Conservation (phyloP, 2,797 vertebrate species). For the Hylomyscus alleni region DNA sequence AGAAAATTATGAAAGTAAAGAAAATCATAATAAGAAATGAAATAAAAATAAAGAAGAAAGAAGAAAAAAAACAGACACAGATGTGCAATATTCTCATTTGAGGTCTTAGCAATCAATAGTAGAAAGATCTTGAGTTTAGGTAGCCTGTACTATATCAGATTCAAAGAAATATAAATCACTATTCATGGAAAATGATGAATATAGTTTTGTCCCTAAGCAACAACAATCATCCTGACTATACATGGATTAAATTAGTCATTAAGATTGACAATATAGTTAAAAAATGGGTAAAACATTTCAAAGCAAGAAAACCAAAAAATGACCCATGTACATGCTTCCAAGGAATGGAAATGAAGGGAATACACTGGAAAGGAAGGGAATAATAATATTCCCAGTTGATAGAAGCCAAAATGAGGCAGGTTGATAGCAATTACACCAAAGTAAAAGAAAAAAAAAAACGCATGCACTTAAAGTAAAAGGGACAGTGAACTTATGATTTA, state of each 20-base stretch:
- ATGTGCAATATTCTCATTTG: not conserved
- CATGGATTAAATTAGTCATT: not conserved
- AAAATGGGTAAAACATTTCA: not conserved
- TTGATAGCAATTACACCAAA: not conserved
- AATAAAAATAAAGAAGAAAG: not conserved
- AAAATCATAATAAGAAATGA: not conserved
- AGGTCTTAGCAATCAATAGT: not conserved
- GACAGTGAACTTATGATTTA: not conserved
- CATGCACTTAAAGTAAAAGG: not conserved
- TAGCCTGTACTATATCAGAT: not conserved
- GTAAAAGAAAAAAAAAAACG: not conserved
- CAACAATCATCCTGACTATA: not conserved
- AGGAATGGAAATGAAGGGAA: not conserved
- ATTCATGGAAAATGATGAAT: too few relatives aligned
- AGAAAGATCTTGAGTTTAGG: not conserved
- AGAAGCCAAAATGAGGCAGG: not conserved
- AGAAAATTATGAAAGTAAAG: not conserved
- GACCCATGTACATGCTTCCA: not conserved
- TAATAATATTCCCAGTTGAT: not conserved
- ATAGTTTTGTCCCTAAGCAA: not conserved
- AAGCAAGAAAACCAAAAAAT: not conserved
- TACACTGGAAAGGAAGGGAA: not conserved
- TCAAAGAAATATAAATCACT: not conserved
- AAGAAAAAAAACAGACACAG: not conserved
- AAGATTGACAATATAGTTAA: not conserved